These are phyloP conservation scores for Spodoptera picta DNA, from an alignment of 2,888 invertebrate genomes.

Conservation along the genomic window DNA sequence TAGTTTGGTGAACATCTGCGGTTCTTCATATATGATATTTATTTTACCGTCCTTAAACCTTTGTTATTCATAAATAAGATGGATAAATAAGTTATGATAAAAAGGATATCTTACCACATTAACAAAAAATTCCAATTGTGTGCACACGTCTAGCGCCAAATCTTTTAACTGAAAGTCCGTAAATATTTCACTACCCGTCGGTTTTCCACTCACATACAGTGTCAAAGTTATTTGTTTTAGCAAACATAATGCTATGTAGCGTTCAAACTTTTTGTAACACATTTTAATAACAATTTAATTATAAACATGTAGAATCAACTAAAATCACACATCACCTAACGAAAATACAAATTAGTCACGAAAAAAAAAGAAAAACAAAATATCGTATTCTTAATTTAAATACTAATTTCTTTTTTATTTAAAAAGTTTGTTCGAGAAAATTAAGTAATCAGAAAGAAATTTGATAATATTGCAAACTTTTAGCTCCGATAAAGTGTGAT, in stretches of 20 bases:
- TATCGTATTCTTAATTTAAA: slow-evolving; percentile 2
- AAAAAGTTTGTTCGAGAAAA: neutral
- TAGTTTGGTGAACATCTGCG: too few relatives aligned
- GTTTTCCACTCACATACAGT: slow-evolving; percentile 35
- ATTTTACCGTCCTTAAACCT: too few relatives aligned
- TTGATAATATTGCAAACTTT: slow-evolving; percentile 27
- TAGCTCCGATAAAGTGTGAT: slow-evolving; percentile 26
- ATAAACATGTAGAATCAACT: slow-evolving; percentile 13
- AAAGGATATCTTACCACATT: slow-evolving; percentile 44
- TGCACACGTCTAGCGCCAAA: slow-evolving; percentile 56
- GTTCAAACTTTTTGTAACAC: slow-evolving; percentile 41
- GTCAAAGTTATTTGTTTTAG: slow-evolving; percentile 41
- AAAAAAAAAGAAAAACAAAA: neutral
- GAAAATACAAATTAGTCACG: neutral
- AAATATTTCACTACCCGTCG: slow-evolving; percentile 33
- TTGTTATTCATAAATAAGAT: too few relatives aligned
- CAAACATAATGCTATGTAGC: slow-evolving; percentile 39
- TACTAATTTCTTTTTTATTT: neutral
- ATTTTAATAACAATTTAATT: slow-evolving; percentile 46
- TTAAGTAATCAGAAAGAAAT: slow-evolving; percentile 9
- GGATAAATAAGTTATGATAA: too few relatives aligned
- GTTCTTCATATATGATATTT: too few relatives aligned
- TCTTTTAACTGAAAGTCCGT: slow-evolving; percentile 31
- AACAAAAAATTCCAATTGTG: slow-evolving; percentile 33
- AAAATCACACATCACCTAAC: neutral